phyloP scores from a whole-genome alignment of 2,113 vertebrate genomes.

The Calcarius ornatus region DNA sequence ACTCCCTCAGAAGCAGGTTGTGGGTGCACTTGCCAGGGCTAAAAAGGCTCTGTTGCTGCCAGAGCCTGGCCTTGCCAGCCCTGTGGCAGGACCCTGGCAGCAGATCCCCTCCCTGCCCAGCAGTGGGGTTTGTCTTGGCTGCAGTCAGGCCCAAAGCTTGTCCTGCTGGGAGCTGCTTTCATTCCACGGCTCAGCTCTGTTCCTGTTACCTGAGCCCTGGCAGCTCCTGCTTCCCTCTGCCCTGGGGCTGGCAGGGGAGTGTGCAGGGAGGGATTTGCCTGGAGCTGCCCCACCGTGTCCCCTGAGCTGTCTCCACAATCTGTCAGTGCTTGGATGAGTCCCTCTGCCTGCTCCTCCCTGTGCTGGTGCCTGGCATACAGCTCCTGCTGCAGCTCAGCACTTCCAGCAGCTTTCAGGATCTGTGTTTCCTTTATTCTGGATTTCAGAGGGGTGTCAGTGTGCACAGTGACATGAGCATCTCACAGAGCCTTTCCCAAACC shows the following conservation, averaged over 20 bases:
- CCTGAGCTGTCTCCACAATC: not conserved
- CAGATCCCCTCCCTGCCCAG: not conserved
- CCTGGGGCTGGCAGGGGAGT: not conserved
- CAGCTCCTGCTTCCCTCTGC: not conserved
- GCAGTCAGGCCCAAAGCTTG: not conserved
- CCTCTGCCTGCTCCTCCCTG: not conserved
- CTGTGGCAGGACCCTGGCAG: not conserved
- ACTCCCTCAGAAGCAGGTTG: not conserved
- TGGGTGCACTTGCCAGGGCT: not conserved
- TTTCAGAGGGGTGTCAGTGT: not conserved
- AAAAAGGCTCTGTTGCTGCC: not conserved
- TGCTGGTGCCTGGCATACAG: not conserved
- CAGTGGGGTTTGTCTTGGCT: not conserved
- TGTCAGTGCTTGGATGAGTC: not conserved
- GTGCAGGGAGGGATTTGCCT: not conserved
- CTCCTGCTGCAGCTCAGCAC: not conserved
- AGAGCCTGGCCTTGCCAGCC: rapidly evolving
- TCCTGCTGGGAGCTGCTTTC: not conserved
- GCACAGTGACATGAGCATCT: rapidly evolving
- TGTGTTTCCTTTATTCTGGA: not conserved
- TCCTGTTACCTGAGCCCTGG: not conserved
- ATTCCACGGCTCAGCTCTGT: not conserved
- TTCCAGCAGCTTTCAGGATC: not conserved
- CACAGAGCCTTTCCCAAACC: not conserved
- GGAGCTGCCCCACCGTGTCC: not conserved